Evolutionary conservation across 2,113 vertebrate species (phyloP).

Genomic region (Meles meles): DNA sequence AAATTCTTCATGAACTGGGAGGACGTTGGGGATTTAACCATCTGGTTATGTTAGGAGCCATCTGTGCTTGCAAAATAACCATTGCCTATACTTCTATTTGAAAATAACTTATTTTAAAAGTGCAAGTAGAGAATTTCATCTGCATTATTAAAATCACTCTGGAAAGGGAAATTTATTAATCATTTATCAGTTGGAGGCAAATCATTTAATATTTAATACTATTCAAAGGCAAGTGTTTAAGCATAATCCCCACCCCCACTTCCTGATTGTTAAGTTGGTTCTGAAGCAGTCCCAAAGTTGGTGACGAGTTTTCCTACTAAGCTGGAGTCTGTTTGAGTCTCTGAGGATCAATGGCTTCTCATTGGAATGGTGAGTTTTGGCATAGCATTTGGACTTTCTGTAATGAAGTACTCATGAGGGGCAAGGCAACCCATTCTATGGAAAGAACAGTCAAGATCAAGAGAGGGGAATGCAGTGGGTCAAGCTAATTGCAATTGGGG

Average conservation of each 20-base stretch:
- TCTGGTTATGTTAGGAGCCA: neutral
- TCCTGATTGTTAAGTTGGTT: neutral
- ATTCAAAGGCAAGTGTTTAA: slow-evolving; percentile 3
- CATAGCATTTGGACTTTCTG: neutral
- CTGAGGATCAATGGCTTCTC: neutral
- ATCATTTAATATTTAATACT: slow-evolving; percentile 29
- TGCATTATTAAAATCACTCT: neutral
- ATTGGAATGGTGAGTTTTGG: neutral
- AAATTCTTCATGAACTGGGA: neutral
- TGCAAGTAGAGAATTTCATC: neutral
- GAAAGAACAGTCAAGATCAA: neutral
- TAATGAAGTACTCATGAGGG: neutral
- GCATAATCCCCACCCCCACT: neutral
- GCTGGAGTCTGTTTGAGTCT: neutral
- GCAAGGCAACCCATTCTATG: neutral
- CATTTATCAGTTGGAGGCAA: neutral
- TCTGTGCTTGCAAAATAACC: neutral
- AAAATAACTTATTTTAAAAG: neutral
- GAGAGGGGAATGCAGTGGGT: accelerated
- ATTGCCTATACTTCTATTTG: neutral
- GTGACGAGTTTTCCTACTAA: neutral
- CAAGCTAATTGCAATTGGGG: too few relatives aligned
- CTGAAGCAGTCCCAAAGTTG: neutral
- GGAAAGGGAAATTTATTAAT: neutral
- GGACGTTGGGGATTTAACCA: neutral